Conservation (phyloP, 2,797 vertebrate genomes). For the Chaetophractus vellerosus region DNA sequence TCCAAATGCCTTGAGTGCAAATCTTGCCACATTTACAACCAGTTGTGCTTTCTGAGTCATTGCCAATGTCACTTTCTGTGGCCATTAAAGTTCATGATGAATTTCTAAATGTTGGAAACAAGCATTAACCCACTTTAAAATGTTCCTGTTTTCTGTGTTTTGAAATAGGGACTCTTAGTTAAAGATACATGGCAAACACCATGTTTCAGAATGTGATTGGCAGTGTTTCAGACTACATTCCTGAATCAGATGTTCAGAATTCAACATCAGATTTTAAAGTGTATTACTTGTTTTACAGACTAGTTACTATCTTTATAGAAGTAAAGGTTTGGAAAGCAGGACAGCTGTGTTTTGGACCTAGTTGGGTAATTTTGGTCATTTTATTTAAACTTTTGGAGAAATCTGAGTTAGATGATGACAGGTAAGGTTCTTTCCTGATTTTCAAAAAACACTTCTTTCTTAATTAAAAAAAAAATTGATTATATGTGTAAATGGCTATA, state of each 20-base stretch:
- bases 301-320: neutral
- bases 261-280: neutral
- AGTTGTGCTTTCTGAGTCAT: neutral
- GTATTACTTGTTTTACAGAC: slow-evolving; percentile 21
- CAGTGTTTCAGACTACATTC: neutral
- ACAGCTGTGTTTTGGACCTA: no score
- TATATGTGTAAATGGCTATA: neutral
- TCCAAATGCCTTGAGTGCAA: neutral
- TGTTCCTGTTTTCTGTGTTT: slow-evolving; percentile 3
- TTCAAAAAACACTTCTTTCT: neutral
- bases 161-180: slow-evolving; percentile 4
- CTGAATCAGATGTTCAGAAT: neutral
- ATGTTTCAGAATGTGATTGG: neutral
- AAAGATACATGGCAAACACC: neutral
- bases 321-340: slow-evolving; percentile 6
- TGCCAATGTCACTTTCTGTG: neutral
- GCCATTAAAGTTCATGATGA: neutral
- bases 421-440: neutral
- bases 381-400: slow-evolving; percentile 30
- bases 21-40: neutral
- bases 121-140: neutral
- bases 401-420: neutral
- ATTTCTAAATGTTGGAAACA: slow-evolving; percentile 33
- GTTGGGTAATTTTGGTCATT: slow-evolving; percentile 40
- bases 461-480: neutral